These are phyloP conservation scores for Bolinopsis microptera DNA, from an alignment of 37 sponge, comb jelly and placozoan genomes.

Conservation along the genomic window DNA sequence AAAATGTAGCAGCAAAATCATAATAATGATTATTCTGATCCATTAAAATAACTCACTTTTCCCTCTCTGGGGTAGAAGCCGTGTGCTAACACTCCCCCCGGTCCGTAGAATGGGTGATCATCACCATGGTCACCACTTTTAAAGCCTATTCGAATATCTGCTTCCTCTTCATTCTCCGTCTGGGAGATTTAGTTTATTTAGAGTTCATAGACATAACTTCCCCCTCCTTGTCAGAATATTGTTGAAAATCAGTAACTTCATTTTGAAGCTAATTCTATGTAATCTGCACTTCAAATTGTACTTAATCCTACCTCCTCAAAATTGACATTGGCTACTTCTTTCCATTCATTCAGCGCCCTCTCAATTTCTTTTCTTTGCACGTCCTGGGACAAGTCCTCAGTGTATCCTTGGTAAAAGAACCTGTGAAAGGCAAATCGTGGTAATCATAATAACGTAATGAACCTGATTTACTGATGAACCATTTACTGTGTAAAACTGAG, in stretches of 20 bases:
- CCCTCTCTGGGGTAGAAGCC: not conserved
- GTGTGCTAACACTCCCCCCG: not conserved
- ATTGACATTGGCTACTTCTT: not conserved
- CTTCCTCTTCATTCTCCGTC: not conserved
- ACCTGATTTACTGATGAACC: not conserved
- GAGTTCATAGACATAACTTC: too few relatives aligned
- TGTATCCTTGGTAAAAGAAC: not conserved
- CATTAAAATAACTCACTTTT: not conserved
- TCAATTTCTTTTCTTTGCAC: not conserved
- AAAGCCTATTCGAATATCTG: not conserved
- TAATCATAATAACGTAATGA: too few relatives aligned
- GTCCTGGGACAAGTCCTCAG: not conserved
- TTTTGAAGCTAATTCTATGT: too few relatives aligned
- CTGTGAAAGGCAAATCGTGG: not conserved
- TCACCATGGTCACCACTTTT: not conserved
- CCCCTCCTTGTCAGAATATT: too few relatives aligned
- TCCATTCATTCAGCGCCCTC: not conserved
- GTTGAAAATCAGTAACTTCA: too few relatives aligned
- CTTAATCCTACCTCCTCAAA: not conserved
- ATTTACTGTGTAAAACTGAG: not conserved
- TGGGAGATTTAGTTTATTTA: not conserved
- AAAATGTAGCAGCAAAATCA: not conserved
- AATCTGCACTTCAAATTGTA: too few relatives aligned
- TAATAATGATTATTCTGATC: not conserved
- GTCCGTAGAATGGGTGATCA: not conserved